phyloP scores from a whole-genome alignment of 2,888 invertebrate species.

The Orthosia cruda region DNA sequence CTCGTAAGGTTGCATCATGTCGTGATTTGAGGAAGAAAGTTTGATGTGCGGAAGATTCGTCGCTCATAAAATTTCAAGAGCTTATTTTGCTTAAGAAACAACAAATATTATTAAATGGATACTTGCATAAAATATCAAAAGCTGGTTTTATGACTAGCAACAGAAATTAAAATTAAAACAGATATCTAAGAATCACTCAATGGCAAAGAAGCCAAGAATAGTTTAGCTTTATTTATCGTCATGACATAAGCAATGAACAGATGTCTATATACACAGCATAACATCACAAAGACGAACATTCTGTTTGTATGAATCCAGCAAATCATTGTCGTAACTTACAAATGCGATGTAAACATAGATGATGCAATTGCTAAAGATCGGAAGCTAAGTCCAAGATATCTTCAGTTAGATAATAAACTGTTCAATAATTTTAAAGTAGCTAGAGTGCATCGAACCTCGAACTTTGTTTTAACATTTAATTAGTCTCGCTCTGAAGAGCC shows the following conservation, averaged over 20 bases:
- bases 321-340: conserved; percentile 23
- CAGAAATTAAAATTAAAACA: conserved; percentile 1
- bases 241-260: conserved; percentile 28
- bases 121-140: neutral
- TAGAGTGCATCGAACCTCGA: conserved; percentile 60
- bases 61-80: neutral
- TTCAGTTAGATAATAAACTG: conserved; percentile 57
- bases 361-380: conserved; percentile 47
- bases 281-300: conserved; percentile 12
- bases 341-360: conserved; percentile 51
- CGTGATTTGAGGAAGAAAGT: conserved; percentile 51
- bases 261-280: conserved; percentile 7
- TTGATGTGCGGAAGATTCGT: neutral
- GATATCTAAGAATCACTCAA: neutral
- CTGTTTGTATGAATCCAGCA: conserved; percentile 2
- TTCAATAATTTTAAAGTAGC: conserved; percentile 39
- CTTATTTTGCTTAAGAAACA: neutral
- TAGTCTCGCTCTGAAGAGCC: conserved; percentile 33
- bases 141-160: neutral
- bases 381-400: conserved; percentile 40
- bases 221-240: conserved; percentile 21
- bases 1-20: conserved; percentile 37
- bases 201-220: neutral
- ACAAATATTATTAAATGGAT: neutral
- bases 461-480: conserved; percentile 38